A percentile compares a stretch with the other conserved stretches of the same genome.
Evolutionary conservation across 2,113 vertebrate genomes (phyloP).

Genomic region (Pteropus alecto): DNA sequence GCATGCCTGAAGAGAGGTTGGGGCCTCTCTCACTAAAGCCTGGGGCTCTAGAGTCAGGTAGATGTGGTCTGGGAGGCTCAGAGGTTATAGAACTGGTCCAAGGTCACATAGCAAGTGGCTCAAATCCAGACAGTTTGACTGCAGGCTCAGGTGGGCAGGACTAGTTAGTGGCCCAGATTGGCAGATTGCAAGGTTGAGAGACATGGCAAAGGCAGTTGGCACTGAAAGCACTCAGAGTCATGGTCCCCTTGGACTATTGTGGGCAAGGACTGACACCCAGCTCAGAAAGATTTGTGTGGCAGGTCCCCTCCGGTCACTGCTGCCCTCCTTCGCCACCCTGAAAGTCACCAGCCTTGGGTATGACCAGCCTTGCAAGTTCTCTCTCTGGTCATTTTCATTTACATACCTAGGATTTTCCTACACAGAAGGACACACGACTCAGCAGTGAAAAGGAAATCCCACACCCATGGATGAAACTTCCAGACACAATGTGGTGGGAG

Average conservation of each 20-base stretch:
- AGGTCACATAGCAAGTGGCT: background rate
- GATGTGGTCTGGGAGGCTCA: background rate
- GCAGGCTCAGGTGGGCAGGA: background rate
- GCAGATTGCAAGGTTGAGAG: background rate
- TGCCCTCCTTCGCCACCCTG: background rate
- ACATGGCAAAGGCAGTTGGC: background rate
- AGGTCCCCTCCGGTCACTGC: background rate
- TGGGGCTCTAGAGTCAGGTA: background rate
- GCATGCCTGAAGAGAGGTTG: too few relatives aligned
- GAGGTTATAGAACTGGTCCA: background rate
- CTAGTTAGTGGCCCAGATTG: too few relatives aligned
- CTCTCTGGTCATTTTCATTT: background rate
- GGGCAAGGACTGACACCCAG: background rate
- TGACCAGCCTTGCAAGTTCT: background rate
- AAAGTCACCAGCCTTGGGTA: background rate
- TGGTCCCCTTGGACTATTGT: background rate
- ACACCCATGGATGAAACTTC: background rate
- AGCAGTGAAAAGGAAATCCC: too few relatives aligned
- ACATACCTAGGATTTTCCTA: background rate
- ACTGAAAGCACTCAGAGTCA: background rate
- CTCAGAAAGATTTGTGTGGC: background rate
- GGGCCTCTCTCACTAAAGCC: background rate
- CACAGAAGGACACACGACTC: background rate
- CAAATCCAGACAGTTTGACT: background rate
- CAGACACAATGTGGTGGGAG: background rate